Evolutionary conservation across 1,140 invertebrate species (phyloP), one percentile per base, ranked within the genome.

Genomic region (Delia radicum): DNA sequence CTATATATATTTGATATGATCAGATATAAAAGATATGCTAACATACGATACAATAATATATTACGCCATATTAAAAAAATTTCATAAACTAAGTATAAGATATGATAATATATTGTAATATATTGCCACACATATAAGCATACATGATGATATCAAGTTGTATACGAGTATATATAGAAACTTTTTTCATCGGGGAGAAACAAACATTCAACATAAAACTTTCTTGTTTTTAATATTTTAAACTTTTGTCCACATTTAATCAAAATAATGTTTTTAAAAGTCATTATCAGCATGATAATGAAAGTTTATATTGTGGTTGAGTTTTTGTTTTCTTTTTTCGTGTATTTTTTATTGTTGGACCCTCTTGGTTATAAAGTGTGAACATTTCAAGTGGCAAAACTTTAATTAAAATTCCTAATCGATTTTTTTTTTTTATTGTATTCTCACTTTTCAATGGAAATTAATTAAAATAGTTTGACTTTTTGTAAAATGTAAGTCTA

Each of bases 381-480:
- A 26, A 42, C 26, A 27, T 65, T 78, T 72, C 69, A 76, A 75
- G 78, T 79, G 79, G 78, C 78, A 81, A 80, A 84, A 83, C 78
- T 84, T 84, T 84, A 84, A 84, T 84, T 84, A 84, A 84, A 84
- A 84, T 84, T 84, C 80, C 82, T 80, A 81, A 81, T 84, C 82
- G 79, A 80, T 81, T 84, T 82, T 84, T 79, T 81, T 82, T 75
- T 81, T 8, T 18, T 21, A 21, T 55, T 7, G 18, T 55, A 21
- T 21, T 55, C 21, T 55, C 21, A 76, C 81, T 83, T 81, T 81
- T 82, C 76, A 81, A 80, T 83, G 78, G 74, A 80, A 81, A 81
- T 81, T 84, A 84, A 84, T 84, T 84, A 84, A 84, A 84, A 84
- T 84, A 84, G 81, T 84, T 83, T 82, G 33, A 21, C 21, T 55